Percentiles rank a stretch among this genome's conserved stretches.
Conservation (phyloP, 1,140 invertebrate genomes). For the Saccostrea cuccullata region DNA sequence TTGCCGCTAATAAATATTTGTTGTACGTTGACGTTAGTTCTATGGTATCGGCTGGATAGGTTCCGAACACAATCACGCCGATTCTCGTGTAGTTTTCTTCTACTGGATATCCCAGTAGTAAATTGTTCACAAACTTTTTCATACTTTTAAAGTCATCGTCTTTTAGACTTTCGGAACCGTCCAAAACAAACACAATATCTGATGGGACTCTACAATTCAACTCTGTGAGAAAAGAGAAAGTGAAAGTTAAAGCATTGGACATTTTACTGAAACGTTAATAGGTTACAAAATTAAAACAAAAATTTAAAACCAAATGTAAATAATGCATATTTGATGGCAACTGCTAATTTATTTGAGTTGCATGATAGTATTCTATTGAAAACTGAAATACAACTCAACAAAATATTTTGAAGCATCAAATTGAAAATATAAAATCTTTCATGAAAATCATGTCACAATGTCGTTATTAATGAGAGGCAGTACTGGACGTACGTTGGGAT, state of each 20-base stretch:
- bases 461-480: too few relatives aligned
- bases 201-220: conserved; percentile 44
- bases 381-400: too few relatives aligned
- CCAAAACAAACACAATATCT: conserved; percentile 48
- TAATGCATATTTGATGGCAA: too few relatives aligned
- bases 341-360: too few relatives aligned
- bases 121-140: conserved; percentile 47
- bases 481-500: conserved; percentile 6
- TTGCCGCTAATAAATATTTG: conserved; percentile 4
- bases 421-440: too few relatives aligned
- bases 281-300: too few relatives aligned
- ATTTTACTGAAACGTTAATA: too few relatives aligned
- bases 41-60: conserved; percentile 25
- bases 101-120: conserved; percentile 19
- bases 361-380: too few relatives aligned
- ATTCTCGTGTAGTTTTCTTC: conserved; percentile 42
- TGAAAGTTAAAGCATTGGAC: too few relatives aligned
- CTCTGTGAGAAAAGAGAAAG: conserved; percentile 28
- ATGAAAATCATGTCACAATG: too few relatives aligned
- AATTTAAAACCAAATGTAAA: too few relatives aligned
- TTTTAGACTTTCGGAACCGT: conserved; percentile 53
- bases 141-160: conserved; percentile 43
- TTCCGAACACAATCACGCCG: conserved; percentile 47
- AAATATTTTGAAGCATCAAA: too few relatives aligned
- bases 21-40: conserved; percentile 16